Percentiles rank a stretch among this genome's conserved stretches.
Evolutionary conservation across 2,888 invertebrate genomes (phyloP).

Genomic region (Nomada fabriciana): DNA sequence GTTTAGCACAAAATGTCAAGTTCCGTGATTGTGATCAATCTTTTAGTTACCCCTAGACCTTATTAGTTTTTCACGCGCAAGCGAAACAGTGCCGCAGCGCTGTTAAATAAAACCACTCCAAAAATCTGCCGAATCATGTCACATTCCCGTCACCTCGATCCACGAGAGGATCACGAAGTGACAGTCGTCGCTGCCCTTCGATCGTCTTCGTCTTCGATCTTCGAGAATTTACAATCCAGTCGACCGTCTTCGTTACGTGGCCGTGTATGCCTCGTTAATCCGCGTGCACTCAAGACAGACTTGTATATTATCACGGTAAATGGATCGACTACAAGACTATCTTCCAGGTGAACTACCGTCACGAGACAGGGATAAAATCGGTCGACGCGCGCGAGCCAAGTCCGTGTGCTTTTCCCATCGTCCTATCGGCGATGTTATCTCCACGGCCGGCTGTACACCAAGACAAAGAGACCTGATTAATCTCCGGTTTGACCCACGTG

Average conservation of each 20-base stretch:
- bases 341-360: constrained; percentile 58
- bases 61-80: too few species aligned
- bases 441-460: constrained; percentile 56
- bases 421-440: constrained; percentile 66
- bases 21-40: too few species aligned
- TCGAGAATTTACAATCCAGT: constrained; percentile 31
- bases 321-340: constrained; percentile 54
- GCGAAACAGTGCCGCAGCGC: too few species aligned
- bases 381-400: constrained; percentile 33
- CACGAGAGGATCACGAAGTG: not conserved
- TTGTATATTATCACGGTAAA: constrained; percentile 47
- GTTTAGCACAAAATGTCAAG: too few species aligned
- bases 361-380: constrained; percentile 63
- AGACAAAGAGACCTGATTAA: constrained; percentile 74
- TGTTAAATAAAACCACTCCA: not conserved
- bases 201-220: constrained; percentile 16
- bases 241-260: constrained; percentile 38
- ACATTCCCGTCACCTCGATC: not conserved
- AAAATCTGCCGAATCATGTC: not conserved
- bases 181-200: not conserved
- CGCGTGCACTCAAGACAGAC: constrained; percentile 29
- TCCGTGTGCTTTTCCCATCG: constrained; percentile 63
- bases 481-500: constrained; percentile 67
- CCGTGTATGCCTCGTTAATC: constrained; percentile 46
- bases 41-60: too few species aligned